Percentiles rank a stretch among this genome's conserved stretches.
Conservation (phyloP, 23 tunicate species). For the Trididemnum miniatum region DNA sequence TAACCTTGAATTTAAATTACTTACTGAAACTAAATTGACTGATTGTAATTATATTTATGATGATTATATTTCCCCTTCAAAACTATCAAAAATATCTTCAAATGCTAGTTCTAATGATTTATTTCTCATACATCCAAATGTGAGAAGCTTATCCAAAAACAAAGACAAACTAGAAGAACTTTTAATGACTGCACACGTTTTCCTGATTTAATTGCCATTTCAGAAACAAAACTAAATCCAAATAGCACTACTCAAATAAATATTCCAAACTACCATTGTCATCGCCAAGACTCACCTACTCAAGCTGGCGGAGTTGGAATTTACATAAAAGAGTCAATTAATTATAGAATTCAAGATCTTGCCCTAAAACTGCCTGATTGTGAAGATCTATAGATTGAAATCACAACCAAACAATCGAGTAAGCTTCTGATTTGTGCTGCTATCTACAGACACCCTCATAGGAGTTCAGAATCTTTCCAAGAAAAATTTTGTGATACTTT, state of each 20-base stretch:
- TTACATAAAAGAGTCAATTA: not conserved
- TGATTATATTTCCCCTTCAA: too few species aligned
- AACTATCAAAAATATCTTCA: too few species aligned
- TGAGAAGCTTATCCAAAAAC: conserved; percentile 3
- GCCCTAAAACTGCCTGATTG: not conserved
- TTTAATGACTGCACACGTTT: not conserved
- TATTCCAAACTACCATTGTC: conserved; percentile 3
- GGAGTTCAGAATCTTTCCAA: not conserved
- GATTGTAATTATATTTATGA: too few species aligned
- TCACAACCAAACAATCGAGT: too few species aligned
- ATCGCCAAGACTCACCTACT: not conserved
- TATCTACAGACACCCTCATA: conserved; percentile 30
- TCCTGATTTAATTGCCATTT: conserved; percentile 16
- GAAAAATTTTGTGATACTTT: too few species aligned
- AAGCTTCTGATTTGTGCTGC: not conserved
- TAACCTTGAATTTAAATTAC: too few species aligned
- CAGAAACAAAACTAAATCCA: not conserved
- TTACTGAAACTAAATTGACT: too few species aligned
- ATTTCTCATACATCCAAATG: conserved; percentile 7
- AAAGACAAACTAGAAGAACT: not conserved
- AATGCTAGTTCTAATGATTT: too few species aligned
- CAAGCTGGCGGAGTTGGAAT: conserved; percentile 22
- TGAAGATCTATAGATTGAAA: conserved; percentile 15
- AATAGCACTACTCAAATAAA: not conserved
- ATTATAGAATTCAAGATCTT: not conserved